Base-by-base conservation (phyloP, 2,888 invertebrate species). In the Chironomus riparius region DNA sequence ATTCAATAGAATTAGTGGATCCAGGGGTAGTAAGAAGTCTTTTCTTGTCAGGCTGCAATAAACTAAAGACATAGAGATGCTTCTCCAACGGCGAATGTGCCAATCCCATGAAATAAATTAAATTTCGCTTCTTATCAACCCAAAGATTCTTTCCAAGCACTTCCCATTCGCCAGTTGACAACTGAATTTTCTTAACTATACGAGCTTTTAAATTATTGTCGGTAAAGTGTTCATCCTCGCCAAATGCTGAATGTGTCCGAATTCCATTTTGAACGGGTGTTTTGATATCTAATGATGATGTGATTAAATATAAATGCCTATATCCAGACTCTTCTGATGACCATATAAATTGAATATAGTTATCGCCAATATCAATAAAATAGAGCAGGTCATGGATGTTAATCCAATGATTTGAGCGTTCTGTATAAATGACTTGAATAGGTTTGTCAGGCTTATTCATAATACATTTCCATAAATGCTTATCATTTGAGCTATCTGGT, bases 151-250 rank as follows among this genome's bases (percentile, higher is more conserved):
- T 88, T 38, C 92, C 91, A 80, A 94, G 86, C 18, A 97, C 94
- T 83, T 95, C 96, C 97, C 97, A 97, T n/a, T 95, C 93, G 0
- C 97, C 97, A 13, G 88, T 88, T 0, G 97, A 97, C 79, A 97
- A 85, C 0, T 92, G 88, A 47, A 92, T 87, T 81, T 82, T 74
- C 48, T 74, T 74, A 6, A 74, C 13, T 12, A 74, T 21, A 38
- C 74, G 18, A n/a, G 84, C 84, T 65, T 81, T 81, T 22, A 82
- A 81, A 61, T 85, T 85, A 10, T 85, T 85, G 1, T 85, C 85
- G 85, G 2, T 85, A 15, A 84, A 84, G 85, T 81, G n/a, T 21
- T 68, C 71, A 71, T 71, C 76, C 70, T 65, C 38, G 38, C 38
- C 62, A 28, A 76, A 68, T 69, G 65, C 81, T 82, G 82, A 70